These are phyloP conservation scores for Halcyon smyrnensis DNA, from an alignment of 2,797 vertebrate genomes.

Conservation along the genomic window DNA sequence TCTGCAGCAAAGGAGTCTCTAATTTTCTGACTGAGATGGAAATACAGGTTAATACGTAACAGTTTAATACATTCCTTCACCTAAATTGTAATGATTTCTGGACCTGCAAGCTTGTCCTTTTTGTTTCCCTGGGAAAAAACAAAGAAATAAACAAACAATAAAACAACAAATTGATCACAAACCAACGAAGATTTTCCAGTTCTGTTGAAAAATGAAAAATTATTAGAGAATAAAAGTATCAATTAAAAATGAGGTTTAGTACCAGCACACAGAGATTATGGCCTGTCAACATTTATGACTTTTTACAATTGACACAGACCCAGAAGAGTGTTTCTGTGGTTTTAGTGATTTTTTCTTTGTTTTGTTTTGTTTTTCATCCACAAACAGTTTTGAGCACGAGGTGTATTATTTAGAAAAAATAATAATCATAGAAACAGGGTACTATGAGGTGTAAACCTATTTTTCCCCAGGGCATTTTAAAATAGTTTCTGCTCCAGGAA, in stretches of 20 bases:
- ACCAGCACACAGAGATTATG: neutral
- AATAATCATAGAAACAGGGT: fast-evolving
- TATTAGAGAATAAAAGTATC: neutral
- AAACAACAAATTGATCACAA: neutral
- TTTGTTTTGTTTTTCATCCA: neutral
- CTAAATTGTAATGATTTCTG: neutral
- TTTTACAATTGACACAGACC: neutral
- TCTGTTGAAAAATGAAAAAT: neutral
- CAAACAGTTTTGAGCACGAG: neutral
- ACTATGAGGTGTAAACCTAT: neutral
- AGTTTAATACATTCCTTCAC: neutral
- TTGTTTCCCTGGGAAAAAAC: neutral
- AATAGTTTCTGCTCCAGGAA: neutral
- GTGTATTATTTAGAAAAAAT: fast-evolving
- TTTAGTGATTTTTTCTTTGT: fast-evolving
- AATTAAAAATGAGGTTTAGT: fast-evolving
- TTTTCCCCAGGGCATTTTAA: neutral
- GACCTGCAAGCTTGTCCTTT: fast-evolving
- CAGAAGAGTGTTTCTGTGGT: fast-evolving
- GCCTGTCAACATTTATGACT: fast-evolving
- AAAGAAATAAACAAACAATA: no score
- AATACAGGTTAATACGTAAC: neutral
- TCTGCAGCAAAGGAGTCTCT: neutral
- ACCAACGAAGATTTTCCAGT: neutral
- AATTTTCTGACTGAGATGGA: neutral